Conservation (phyloP, 2,113 vertebrate genomes). For the Seriola quinqueradiata region DNA sequence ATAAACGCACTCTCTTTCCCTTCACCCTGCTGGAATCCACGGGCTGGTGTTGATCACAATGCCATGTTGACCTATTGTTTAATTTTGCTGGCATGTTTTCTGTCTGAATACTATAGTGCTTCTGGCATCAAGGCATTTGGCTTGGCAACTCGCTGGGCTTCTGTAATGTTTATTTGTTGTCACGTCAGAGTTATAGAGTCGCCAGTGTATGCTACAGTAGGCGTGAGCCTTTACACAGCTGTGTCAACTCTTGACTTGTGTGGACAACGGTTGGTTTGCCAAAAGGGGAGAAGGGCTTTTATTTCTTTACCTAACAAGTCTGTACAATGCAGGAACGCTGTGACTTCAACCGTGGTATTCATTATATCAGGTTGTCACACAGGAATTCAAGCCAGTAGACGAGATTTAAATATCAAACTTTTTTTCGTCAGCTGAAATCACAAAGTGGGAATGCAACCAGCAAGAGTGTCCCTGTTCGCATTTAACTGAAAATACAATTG, state of each 20-base stretch:
- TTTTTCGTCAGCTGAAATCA: constrained; percentile 16
- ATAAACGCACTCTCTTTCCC: constrained; percentile 64
- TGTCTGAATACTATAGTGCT: constrained; percentile 59
- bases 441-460: neutral
- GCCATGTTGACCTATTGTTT: constrained; percentile 79
- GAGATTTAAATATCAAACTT: constrained; percentile 1
- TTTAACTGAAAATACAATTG: neutral
- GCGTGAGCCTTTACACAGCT: constrained; percentile 76
- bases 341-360: constrained; percentile 25
- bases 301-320: constrained; percentile 47
- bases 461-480: neutral
- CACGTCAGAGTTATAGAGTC: constrained; percentile 79
- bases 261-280: constrained; percentile 51
- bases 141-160: constrained; percentile 74
- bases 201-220: constrained; percentile 60
- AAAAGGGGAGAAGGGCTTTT: constrained; percentile 51
- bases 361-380: constrained; percentile 18
- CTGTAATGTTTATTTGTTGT: constrained; percentile 85
- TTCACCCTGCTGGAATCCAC: constrained; percentile 41
- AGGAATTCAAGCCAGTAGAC: neutral
- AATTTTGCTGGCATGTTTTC: constrained; percentile 78
- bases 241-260: constrained; percentile 76
- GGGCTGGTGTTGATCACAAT: constrained; percentile 73
- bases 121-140: constrained; percentile 78
- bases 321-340: constrained; percentile 18